Evolutionary conservation across 1,140 invertebrate genomes (phyloP).

Genomic region (Lepidostoma basale): DNA sequence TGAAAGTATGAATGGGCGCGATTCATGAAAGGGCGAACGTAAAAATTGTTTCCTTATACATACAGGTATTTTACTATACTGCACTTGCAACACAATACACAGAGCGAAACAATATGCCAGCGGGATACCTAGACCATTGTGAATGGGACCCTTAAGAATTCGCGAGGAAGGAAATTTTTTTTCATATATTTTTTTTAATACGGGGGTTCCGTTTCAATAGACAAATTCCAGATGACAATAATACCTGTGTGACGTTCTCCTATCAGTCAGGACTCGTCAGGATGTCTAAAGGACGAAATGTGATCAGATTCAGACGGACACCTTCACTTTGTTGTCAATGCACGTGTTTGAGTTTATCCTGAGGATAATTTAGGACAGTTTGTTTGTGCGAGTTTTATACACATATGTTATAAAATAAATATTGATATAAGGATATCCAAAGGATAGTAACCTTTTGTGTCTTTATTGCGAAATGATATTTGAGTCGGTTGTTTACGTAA

Average conservation of each 20-base stretch:
- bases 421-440: not conserved
- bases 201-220: constrained; percentile 3
- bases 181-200: not conserved
- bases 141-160: not conserved
- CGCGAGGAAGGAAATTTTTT: not conserved
- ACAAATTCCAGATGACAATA: constrained; percentile 9
- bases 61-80: no score
- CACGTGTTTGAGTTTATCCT: no score
- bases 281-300: not conserved
- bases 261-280: not conserved
- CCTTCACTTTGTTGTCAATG: not conserved
- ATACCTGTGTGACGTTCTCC: not conserved
- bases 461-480: not conserved
- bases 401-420: no score
- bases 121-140: not conserved
- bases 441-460: no score
- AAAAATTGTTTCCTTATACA: not conserved
- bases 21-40: not conserved
- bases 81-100: not conserved
- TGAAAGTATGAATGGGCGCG: not conserved
- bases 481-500: not conserved
- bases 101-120: not conserved
- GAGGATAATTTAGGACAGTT: no score
- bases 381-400: not conserved
- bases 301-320: not conserved